These are phyloP conservation scores for Caenorhabditis sp. DNA, from an alignment of 2,888 invertebrate species.

Conservation along the genomic window DNA sequence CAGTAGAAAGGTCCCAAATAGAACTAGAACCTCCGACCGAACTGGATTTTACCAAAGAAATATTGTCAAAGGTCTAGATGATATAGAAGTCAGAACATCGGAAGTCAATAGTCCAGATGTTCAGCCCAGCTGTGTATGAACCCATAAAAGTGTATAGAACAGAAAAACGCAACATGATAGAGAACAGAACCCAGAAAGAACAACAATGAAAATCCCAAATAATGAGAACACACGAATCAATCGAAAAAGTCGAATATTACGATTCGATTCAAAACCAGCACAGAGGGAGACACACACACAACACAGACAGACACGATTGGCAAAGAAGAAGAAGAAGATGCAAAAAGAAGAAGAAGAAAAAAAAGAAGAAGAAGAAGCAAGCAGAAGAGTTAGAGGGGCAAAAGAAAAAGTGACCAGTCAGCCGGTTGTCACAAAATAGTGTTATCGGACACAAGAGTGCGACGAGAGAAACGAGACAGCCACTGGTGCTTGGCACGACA, in stretches of 20 bases:
- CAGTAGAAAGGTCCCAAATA: too few species aligned
- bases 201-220: neutral
- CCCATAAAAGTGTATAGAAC: too few species aligned
- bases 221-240: neutral
- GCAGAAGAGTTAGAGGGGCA: neutral
- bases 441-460: neutral
- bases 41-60: too few species aligned
- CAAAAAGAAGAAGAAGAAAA: neutral
- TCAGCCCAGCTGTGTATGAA: too few species aligned
- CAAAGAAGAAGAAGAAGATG: slow-evolving; percentile 6
- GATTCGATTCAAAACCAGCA: slow-evolving; percentile 19
- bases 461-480: slow-evolving; percentile 11
- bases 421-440: slow-evolving; percentile 4
- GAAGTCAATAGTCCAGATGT: too few species aligned
- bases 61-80: too few species aligned
- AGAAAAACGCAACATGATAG: neutral
- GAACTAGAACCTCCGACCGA: too few species aligned
- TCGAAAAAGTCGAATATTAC: neutral
- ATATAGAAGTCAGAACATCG: too few species aligned
- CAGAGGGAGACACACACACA: neutral
- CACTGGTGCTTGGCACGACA: slow-evolving; percentile 35
- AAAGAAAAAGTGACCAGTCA: slow-evolving; percentile 24
- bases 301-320: slow-evolving; percentile 2
- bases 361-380: slow-evolving; percentile 4
- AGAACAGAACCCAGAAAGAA: neutral